Percentiles rank a stretch among this genome's conserved stretches.
These are phyloP conservation scores for Apotomis capreana DNA, from an alignment of 2,888 invertebrate species.

Conservation along the genomic window DNA sequence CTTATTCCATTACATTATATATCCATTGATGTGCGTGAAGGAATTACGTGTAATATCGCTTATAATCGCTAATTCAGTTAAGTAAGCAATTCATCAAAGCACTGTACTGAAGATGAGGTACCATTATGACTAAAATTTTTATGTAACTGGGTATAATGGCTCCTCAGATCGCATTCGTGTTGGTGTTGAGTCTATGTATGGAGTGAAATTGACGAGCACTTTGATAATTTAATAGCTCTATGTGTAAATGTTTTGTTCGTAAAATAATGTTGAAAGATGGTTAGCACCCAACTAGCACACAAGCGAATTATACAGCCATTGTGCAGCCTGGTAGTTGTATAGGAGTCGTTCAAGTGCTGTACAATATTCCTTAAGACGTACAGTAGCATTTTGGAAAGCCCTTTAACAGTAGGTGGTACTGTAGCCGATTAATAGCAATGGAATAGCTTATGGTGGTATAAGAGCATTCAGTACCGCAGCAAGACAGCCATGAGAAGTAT, in stretches of 20 bases:
- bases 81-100: slow-evolving; percentile 30
- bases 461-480: no score
- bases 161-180: slow-evolving; percentile 13
- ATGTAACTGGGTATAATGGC: slow-evolving; percentile 29
- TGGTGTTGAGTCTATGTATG: background rate
- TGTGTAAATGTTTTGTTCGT: background rate
- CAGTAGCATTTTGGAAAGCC: no score
- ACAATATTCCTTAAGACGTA: no score
- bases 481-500: no score
- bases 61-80: slow-evolving; percentile 22
- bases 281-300: no score
- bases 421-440: no score
- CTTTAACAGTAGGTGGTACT: no score
- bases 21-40: slow-evolving; percentile 25
- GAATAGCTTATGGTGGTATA: no score
- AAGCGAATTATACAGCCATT: no score
- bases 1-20: background rate
- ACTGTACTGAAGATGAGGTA: slow-evolving; percentile 3
- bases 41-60: slow-evolving; percentile 16
- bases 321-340: no score
- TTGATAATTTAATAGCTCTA: background rate
- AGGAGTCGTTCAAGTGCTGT: no score
- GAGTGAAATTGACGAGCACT: slow-evolving; percentile 4
- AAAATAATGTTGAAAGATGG: background rate
- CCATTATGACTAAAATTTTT: slow-evolving; percentile 32